Evolutionary conservation across 2,888 invertebrate species (phyloP), one percentile per base, ranked within the genome.

Genomic region (Phlogophora meticulosa): DNA sequence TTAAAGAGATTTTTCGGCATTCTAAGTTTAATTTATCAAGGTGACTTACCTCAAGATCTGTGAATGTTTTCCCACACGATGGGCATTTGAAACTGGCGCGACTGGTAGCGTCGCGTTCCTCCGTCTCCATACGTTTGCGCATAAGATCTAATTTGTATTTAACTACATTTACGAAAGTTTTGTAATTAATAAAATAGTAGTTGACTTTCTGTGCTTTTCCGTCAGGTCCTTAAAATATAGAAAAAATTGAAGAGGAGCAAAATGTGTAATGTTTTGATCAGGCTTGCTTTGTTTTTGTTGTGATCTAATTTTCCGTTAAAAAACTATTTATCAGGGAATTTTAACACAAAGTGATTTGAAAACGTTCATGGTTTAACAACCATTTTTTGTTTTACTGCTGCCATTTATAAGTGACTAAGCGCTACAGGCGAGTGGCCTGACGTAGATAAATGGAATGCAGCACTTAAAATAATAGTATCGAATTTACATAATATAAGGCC

Each of bases 161-260:
- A 0, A 99, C 98, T 15, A 99, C 99, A 95, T 99, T 99, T 5
- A 99, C 99, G 93, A 99, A 99, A 43, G 98, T 98, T 96, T 98
- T 98, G 92, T 99, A 99, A 93, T 99, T 99, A 83, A 99, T 99
- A 88, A 98, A 99, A 92, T 99, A 99, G 92, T 99, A 99, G 92
- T 99, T 99, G 22, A 99, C 98, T 96, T 98, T 98, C 87, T 98
- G 98, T 38, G 98, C 98, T 95, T 98, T 99, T 5, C 99, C 98
- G 93, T 99, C 99, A 0, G 97, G 96, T 42, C 96, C 96, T 96
- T 78, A 42, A 86, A 86, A 46, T 48, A 10, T 13, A 68, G 0
- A 51, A 55, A 24, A 32, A 15, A 1, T 15, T 36, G 22, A 55
- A 32, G 5, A n/a, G 11, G 10, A 13, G n/a, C 17, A 53, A 1